A percentile compares a stretch with the other conserved stretches of the same genome.
phyloP scores from a whole-genome alignment of 2,113 vertebrate genomes.

The Psilopsiagon aymara region DNA sequence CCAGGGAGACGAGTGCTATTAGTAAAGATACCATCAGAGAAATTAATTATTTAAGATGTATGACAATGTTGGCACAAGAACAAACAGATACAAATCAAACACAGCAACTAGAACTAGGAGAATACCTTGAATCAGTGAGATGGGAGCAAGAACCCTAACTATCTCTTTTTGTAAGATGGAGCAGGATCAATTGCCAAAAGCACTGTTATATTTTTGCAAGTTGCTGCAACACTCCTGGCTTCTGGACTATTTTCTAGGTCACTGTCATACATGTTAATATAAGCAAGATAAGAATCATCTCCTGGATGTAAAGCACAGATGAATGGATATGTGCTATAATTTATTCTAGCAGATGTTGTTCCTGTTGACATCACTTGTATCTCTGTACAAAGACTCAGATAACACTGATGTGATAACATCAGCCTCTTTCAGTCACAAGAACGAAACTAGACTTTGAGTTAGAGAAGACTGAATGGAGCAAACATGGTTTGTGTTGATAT shows the following conservation, averaged over 20 bases:
- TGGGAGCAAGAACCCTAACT: not conserved
- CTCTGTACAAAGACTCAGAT: not conserved
- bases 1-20: not conserved
- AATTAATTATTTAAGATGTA: not conserved
- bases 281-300: not conserved
- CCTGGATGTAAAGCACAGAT: not conserved
- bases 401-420: not conserved
- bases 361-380: not conserved
- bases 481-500: not conserved
- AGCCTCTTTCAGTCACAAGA: not conserved
- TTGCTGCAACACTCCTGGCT: not conserved
- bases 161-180: not conserved
- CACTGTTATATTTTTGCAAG: not conserved
- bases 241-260: not conserved
- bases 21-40: not conserved
- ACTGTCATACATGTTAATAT: not conserved
- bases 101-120: not conserved
- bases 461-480: not conserved
- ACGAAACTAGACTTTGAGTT: not conserved
- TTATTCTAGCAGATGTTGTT: not conserved
- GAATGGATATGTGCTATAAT: not conserved
- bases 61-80: not conserved
- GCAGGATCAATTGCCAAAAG: not conserved
- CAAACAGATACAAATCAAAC: not conserved
- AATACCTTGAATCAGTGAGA: not conserved